Evolutionary conservation across 2,113 vertebrate genomes (phyloP), one percentile per base, ranked within the genome.

Genomic region (Sceloporus tristichus): DNA sequence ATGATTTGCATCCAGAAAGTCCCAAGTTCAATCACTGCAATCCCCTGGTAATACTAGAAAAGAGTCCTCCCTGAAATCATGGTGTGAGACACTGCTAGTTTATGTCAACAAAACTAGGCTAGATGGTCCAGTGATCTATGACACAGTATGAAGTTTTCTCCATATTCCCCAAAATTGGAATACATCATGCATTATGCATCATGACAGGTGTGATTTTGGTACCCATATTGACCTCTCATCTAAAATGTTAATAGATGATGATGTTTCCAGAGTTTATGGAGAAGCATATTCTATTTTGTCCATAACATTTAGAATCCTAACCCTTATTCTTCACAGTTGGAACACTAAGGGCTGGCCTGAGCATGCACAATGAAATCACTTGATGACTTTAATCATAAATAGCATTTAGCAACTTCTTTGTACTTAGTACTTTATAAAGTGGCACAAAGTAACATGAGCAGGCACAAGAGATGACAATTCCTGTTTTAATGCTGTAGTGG

Each of bases 181-280:
- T 70, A 19, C 11, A 53, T 53, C 68, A 73, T 68, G 10, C 65
- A 87, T 80, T 48, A 54, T 68, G 10, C 65, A 87, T 80, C 66
- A 54, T n/a, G 75, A 34, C 13, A 27, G 56, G 23, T 14, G 7
- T 70, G 29, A 38, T 79, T 71, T 79, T 29, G 16, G 13, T 4
- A 78, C 90, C 87, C 90, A 81, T 88, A 81, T 90, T 83, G 89
- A 87, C 79, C 54, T 29, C 75, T 82, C n/a, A 0, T 42, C n/a
- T 75, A 48, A 88, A 85, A 16, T 5, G 82, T 91, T 68, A 88
- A 66, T 65, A 90, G 91, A 68, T 77, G 86, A 85, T 74, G 6
- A 6, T 0, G 0, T 48, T 23, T 76, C 13, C 0, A 0, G 71
- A 81, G 71, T 74, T 19, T n/a, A 89, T 90, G 25, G 81, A 53